Conservation (phyloP, 1,140 invertebrate species). For the Drosophila sproati region DNA sequence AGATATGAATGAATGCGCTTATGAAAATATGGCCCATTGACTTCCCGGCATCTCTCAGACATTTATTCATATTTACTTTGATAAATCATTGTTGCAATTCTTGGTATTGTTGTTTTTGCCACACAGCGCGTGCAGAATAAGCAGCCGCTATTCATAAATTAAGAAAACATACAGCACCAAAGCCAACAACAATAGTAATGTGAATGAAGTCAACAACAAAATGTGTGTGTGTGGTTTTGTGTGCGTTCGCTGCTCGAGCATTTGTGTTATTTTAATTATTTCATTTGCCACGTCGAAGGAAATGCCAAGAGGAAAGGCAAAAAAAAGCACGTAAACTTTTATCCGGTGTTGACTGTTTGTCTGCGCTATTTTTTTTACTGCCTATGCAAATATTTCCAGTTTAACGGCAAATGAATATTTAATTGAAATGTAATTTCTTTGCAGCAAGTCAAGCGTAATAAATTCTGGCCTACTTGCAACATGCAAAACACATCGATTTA, state of each 20-base stretch:
- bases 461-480: conserved; percentile 15
- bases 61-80: conserved; percentile 45
- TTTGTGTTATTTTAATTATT: conserved; percentile 57
- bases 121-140: conserved; percentile 35
- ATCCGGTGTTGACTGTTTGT: conserved; percentile 16
- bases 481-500: conserved; percentile 2
- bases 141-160: conserved; percentile 43
- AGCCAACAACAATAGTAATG: conserved; percentile 25
- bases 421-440: conserved; percentile 20
- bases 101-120: conserved; percentile 18
- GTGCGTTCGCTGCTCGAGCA: conserved; percentile 13
- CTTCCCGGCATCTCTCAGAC: conserved; percentile 34
- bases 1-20: background rate
- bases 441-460: background rate
- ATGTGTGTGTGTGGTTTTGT: background rate
- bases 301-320: conserved; percentile 8
- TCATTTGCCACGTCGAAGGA: conserved; percentile 36
- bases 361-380: background rate
- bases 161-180: conserved; percentile 46
- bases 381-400: conserved; percentile 26
- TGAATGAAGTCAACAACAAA: background rate
- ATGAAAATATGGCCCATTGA: conserved; percentile 24
- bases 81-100: conserved; percentile 22
- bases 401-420: conserved; percentile 19
- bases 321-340: conserved; percentile 20